These are phyloP conservation scores for Pollenia amentaria DNA, from an alignment of 2,888 invertebrate species.

Conservation along the genomic window DNA sequence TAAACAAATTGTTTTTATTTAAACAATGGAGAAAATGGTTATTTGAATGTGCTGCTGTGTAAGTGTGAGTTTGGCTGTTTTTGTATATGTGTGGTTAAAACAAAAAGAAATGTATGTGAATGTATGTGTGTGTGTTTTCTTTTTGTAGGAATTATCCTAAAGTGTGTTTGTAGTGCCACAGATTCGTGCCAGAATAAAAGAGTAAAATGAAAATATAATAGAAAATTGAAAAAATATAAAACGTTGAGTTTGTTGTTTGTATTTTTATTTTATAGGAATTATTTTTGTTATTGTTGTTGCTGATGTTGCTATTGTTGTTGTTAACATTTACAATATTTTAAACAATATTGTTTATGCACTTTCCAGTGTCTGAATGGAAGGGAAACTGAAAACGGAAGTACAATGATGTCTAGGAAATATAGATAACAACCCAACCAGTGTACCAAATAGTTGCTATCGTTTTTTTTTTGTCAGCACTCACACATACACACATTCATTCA, in stretches of 20 bases:
- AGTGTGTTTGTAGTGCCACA: slow-evolving; percentile 55
- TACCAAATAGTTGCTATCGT: slow-evolving; percentile 20
- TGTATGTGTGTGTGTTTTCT: background rate
- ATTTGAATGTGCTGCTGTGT: slow-evolving; percentile 24
- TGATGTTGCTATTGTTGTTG: slow-evolving; percentile 26
- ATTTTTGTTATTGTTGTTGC: slow-evolving; percentile 31
- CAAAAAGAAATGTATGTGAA: background rate
- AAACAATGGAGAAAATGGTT: slow-evolving; percentile 61
- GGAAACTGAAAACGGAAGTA: slow-evolving; percentile 72
- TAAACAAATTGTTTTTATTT: slow-evolving; percentile 72
- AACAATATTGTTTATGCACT: slow-evolving; percentile 66
- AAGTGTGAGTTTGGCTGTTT: slow-evolving; percentile 9
- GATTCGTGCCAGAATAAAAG: slow-evolving; percentile 62
- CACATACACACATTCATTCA: background rate
- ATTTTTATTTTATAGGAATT: slow-evolving; percentile 31
- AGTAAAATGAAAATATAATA: slow-evolving; percentile 34
- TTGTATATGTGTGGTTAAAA: slow-evolving; percentile 11
- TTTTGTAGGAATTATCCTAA: slow-evolving; percentile 25
- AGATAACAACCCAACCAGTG: slow-evolving; percentile 61
- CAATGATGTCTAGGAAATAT: slow-evolving; percentile 74
- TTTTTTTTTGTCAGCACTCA: slow-evolving; percentile 24
- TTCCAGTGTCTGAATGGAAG: slow-evolving; percentile 53
- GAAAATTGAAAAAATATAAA: slow-evolving; percentile 67
- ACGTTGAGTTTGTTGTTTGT: slow-evolving; percentile 10
- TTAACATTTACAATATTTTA: slow-evolving; percentile 43